Percentiles rank a stretch among this genome's conserved stretches.
Evolutionary conservation across 2,888 invertebrate genomes (phyloP).

Genomic region (Diadegma fenestrale): DNA sequence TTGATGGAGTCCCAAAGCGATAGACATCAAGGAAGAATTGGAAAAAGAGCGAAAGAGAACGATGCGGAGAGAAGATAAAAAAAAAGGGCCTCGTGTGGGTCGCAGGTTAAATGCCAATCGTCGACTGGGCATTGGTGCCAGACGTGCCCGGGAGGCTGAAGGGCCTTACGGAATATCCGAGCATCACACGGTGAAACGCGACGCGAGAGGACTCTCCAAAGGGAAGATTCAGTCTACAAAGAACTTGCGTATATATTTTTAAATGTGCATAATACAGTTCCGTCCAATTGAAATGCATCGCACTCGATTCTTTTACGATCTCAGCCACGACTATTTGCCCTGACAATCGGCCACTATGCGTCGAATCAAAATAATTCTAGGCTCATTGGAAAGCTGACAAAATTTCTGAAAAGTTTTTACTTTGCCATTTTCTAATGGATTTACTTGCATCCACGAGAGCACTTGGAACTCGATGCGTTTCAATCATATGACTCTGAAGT

Average conservation of each 20-base stretch:
- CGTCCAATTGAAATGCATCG: background rate
- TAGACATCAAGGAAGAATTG: background rate
- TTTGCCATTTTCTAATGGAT: background rate
- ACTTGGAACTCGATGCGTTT: background rate
- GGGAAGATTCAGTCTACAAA: constrained; percentile 29
- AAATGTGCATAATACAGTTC: background rate
- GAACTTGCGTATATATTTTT: background rate
- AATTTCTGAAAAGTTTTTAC: background rate
- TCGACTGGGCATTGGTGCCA: constrained; percentile 76
- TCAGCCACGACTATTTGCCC: background rate
- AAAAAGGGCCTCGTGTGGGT: constrained; percentile 72
- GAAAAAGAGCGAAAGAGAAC: constrained; percentile 69
- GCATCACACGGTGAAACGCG: constrained; percentile 44
- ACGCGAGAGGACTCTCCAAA: constrained; percentile 51
- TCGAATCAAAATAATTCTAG: background rate
- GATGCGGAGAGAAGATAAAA: constrained; percentile 64
- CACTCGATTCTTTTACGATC: background rate
- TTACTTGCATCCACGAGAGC: no score
- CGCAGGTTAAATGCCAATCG: constrained; percentile 79
- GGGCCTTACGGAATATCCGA: constrained; percentile 63
- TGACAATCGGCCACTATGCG: background rate
- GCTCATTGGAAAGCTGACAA: background rate
- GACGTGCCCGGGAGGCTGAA: constrained; percentile 73
- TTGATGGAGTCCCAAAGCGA: background rate
- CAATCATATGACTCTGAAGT: no score